Base-by-base conservation (phyloP, 64 coral and sea anemone genomes). In the Montipora efflorescens region DNA sequence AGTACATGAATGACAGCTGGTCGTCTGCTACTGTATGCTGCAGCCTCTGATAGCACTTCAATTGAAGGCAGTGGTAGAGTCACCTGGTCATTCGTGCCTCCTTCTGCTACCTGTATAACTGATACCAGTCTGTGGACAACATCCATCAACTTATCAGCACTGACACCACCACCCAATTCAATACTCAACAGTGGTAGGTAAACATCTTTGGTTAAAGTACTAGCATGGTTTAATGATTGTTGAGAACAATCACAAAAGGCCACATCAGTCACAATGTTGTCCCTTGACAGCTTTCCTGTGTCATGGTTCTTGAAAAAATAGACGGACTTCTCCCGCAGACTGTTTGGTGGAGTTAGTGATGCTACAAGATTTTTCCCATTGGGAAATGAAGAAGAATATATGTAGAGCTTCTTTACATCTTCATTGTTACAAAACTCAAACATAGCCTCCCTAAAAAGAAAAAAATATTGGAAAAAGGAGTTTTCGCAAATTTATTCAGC, bases 361-460 rank as follows among this genome's bases (percentile, higher is more conserved):
- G 98, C 98, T 44, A 90, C 80, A 19, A 99, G 89, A 77, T 81
- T 77, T 79, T 88, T 74, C 3, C 89, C 98, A 79, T 80, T 81
- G 91, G 91, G 45, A 7, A 91, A 52, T 3, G 79, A 25, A 12
- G 90, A 81, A 50, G 92, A 99, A 50, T 77, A 99, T 23, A 99
- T 87, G 48, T 84, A 96, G 47, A 99, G 50, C 58, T 92, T 88
- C 18, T 92, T 92, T 12, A 96, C 79, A 28, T 99, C 98, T 84
- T 99, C 95, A 78, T 99, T 99, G 75, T 99, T 99, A 85, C 98
- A 99, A 89, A 99, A 99, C 19, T 99, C 98, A 96, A 99, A 99
- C 98, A 99, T 99, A 66, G 90, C 92, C 77, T 77, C 90, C 89
- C 98, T 98, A 59, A n/a, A 16, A 55, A 82, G 58, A 73, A 82